Evolutionary conservation across 2,888 invertebrate genomes (phyloP).

Genomic region (Rotaria socialis): DNA sequence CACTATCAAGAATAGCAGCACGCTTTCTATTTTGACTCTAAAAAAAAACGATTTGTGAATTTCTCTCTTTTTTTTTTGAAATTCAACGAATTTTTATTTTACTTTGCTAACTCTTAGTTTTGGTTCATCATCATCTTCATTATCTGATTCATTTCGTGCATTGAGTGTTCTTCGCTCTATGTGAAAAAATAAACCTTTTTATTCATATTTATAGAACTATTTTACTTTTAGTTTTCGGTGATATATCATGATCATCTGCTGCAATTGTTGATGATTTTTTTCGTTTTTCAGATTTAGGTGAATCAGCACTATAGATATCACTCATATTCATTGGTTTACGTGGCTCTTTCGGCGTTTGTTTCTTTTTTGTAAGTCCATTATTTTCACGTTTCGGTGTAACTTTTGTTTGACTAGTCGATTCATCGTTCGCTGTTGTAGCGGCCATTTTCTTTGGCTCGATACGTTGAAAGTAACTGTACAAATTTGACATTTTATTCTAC

Average conservation of each 20-base stretch:
- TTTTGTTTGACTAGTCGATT: not conserved
- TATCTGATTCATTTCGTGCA: not conserved
- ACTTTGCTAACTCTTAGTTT: conserved; percentile 11
- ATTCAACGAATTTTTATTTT: not conserved
- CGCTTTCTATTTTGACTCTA: not conserved
- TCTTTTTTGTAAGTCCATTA: not conserved
- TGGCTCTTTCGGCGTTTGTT: not conserved
- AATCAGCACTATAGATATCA: conserved; percentile 21
- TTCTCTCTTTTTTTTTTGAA: not conserved
- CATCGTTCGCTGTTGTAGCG: not conserved
- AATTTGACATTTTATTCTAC: not conserved
- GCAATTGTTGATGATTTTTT: not conserved
- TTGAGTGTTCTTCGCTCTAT: conserved; percentile 14
- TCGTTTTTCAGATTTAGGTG: conserved; percentile 25
- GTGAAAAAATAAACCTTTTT: too few relatives aligned
- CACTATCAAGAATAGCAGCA: not conserved
- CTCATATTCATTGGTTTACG: conserved; percentile 14
- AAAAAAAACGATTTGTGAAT: not conserved
- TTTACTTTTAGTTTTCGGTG: conserved; percentile 17
- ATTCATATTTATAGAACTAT: too few relatives aligned
- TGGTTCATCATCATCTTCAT: conserved; percentile 16
- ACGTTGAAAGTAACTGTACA: conserved; percentile 15
- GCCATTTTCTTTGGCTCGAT: not conserved
- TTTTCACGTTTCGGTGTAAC: not conserved
- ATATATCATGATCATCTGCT: not conserved